Base-by-base conservation (phyloP, 2,888 invertebrate species). In the Selenia dentaria region DNA sequence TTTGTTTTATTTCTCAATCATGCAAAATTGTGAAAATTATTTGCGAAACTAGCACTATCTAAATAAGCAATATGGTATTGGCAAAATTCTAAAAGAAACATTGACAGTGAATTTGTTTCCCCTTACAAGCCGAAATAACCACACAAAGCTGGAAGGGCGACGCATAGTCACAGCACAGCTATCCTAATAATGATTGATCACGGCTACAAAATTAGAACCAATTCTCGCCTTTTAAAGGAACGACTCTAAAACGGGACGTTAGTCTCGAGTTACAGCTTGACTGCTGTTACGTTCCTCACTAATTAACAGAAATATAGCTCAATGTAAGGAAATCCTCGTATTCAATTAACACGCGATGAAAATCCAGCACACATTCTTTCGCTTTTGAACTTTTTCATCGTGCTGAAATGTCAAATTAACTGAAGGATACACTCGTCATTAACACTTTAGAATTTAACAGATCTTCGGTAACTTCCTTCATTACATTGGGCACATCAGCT, bases 151-250 rank as follows among this genome's bases (percentile, higher is more conserved):
- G 74, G 68, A 64, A 66, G 63, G 60, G 56, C 59, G 40, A 37
- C 46, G 49, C 61, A 54, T 62, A 65, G 82, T 74, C 80, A 74
- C 59, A 62, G 58, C 67, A n/a, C n/a, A n/a, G n/a, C n/a, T n/a
- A n/a, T n/a, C n/a, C n/a, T 79, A 85, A 87, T 79, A 84, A 79
- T 83, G 86, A 88, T 87, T 82, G 86, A 87, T 88, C 64, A 65
- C 59, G 54, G 37, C 67, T 62, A 73, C 74, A 57, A 77, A 84
- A 83, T 85, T 85, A 79, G 74, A 81, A 65, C 57, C 76, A 81
- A 85, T 83, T 83, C 79, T 64, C 70, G 64, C 58, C 59, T 72
- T 62, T 64, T 67, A 73, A 66, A 67, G 79, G 74, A 78, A 75
- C 70, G 74, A 51, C 54, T 67, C 62, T 66, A 64, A 67, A 72